Base-by-base conservation (phyloP, 2,113 vertebrate genomes). In the Tupaia chinensis region DNA sequence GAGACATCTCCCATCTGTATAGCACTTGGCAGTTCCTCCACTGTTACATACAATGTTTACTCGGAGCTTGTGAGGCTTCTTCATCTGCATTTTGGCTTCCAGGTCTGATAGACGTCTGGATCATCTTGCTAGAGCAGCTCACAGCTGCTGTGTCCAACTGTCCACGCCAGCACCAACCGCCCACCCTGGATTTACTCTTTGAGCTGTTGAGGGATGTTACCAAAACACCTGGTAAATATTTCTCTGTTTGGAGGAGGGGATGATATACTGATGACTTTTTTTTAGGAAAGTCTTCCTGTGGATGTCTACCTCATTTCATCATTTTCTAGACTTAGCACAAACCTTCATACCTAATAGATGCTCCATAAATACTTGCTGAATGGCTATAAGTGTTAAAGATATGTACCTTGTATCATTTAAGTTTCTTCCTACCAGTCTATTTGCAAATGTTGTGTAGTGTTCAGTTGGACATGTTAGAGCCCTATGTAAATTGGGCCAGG, bases 81-180 rank as follows among this genome's bases (percentile, higher is more conserved):
- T 34, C 29, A 0, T 85, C 22, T 72, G 6, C 93, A 89, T 96
- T 74, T 63, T 79, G 97, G 14, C 25, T 80, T 96, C n/a, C 98
- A 99, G 99, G 99, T 93, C 98, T 99, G 96, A 99, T 99, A 97
- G 99, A 99, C 96, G 99, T 99, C 94, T 99, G 99, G 99, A 99
- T 99, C 97, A 97, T 99, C 97, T 97, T 99, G 1, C 93, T 99
- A 97, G 99, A 99, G 98, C 99, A 99, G 98, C 98, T 99, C 78
- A 99, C 99, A 0, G 99, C 99, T 0, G 99, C 99, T 0, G 99
- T 99, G 96, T 99, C 99, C 1, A 99, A 99, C 97, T 99, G 99
- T 95, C 99, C 99, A 8, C 99, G 99, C 4, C 99, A 99, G 91
- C 99, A 99, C 95, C 99, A 99, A 65, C 99, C 99, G 1, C 99